Percentiles rank a stretch among this genome's conserved stretches.
Conservation (phyloP, 2,113 vertebrate species). For the Phrynocephalus versicolor region DNA sequence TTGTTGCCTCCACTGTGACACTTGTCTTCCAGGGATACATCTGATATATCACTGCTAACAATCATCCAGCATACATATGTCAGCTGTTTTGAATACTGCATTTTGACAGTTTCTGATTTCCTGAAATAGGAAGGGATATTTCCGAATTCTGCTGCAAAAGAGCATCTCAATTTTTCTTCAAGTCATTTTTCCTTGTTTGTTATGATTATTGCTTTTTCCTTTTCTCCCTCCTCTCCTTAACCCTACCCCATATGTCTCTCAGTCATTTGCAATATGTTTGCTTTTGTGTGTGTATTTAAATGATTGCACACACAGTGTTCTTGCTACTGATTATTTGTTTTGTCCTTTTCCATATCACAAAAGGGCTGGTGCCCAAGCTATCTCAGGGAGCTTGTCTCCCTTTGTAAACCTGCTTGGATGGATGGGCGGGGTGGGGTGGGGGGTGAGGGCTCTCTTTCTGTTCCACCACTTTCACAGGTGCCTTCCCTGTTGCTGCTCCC, state of each 20-base stretch:
- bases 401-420: too few species aligned
- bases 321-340: background rate
- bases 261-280: background rate
- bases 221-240: background rate
- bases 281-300: background rate
- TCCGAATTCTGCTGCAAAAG: background rate
- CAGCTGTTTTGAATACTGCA: background rate
- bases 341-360: background rate
- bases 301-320: background rate
- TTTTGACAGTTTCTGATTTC: background rate
- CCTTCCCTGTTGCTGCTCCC: too few species aligned
- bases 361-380: too few species aligned
- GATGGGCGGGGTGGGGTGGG: too few species aligned
- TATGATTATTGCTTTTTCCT: background rate
- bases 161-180: background rate
- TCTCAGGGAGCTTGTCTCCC: too few species aligned
- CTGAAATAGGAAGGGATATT: background rate
- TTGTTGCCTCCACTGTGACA: background rate
- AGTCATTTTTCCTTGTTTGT: background rate
- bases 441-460: too few species aligned
- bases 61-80: background rate
- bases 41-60: background rate
- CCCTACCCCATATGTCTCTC: too few species aligned
- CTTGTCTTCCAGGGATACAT: background rate
- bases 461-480: too few species aligned